Base-by-base conservation (phyloP, 2,888 invertebrate species). In the Scaptomyza cyrtandrae region DNA sequence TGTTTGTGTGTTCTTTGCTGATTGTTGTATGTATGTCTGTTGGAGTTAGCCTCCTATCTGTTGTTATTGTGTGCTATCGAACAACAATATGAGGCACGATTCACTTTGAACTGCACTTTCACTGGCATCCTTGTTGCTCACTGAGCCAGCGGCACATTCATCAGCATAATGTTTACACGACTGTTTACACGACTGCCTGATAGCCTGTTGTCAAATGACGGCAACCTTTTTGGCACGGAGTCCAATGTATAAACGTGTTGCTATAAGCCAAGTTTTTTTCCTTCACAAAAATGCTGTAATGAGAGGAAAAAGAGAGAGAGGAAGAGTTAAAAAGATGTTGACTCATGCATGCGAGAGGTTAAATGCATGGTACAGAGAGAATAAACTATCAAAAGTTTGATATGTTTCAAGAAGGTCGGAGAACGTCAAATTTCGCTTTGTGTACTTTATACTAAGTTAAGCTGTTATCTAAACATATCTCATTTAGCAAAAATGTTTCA, bases 101-200 rank as follows among this genome's bases (percentile, higher is more conserved):
- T 68, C 78, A 48, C 68, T 68, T 68, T 68, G 68, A 68, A 39
- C 54, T 73, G 66, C 76, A 75, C 58, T 63, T 63, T 49, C 44
- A 44, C 43, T 62, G 45, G 55, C 54, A 55, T 50, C 50, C 60
- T 49, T 57, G 62, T 41, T 27, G 54, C 49, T 58, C 57, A 31
- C 49, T 14, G 31, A 43, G 46, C 50, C 75, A 56, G 41, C 58
- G 48, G 61, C 77, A 59, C 55, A 67, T 60, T 49, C 73, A 66
- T 67, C 77, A 59, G 61, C 66, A 45, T 35, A 67, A 67, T 74
- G 71, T 83, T 80, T 61, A 59, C 69, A 61, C 64, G 50, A 53
- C 49, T 76, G 76, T 59, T 76, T 63, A 61, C 71, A 71, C 63
- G 41, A 52, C 46, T 55, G 65, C 39, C 39, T 54, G 76, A 53